Evolutionary conservation across 2,797 vertebrate species (phyloP).

Genomic region (Gambusia yucatana): DNA sequence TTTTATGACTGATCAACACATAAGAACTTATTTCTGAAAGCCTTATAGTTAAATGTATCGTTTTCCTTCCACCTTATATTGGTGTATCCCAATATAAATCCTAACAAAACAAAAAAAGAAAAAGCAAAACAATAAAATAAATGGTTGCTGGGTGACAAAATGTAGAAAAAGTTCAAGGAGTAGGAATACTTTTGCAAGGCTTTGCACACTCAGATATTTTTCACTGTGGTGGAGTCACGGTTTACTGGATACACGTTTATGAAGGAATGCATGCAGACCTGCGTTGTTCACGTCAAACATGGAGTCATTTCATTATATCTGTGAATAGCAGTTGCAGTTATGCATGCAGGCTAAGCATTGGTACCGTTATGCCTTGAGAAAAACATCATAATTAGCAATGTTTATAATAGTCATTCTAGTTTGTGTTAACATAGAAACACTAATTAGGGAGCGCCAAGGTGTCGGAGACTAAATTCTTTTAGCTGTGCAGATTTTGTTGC

Average conservation of each 20-base stretch:
- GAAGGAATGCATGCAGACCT: conserved; percentile 3
- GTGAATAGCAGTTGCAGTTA: neutral
- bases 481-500: neutral
- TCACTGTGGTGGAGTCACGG: neutral
- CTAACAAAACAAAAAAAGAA: neutral
- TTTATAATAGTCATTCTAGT: neutral
- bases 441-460: neutral
- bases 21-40: neutral
- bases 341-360: neutral
- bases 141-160: neutral
- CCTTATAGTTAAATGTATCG: neutral
- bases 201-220: neutral
- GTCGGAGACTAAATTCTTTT: neutral
- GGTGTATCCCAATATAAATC: neutral
- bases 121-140: neutral
- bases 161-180: neutral
- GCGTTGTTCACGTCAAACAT: neutral
- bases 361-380: neutral
- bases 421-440: conserved; percentile 4
- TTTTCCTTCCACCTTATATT: neutral
- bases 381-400: neutral
- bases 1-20: neutral
- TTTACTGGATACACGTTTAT: neutral
- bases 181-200: neutral
- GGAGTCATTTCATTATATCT: neutral